Evolutionary conservation across 2,113 vertebrate genomes (phyloP).

Genomic region (Canis aureus): DNA sequence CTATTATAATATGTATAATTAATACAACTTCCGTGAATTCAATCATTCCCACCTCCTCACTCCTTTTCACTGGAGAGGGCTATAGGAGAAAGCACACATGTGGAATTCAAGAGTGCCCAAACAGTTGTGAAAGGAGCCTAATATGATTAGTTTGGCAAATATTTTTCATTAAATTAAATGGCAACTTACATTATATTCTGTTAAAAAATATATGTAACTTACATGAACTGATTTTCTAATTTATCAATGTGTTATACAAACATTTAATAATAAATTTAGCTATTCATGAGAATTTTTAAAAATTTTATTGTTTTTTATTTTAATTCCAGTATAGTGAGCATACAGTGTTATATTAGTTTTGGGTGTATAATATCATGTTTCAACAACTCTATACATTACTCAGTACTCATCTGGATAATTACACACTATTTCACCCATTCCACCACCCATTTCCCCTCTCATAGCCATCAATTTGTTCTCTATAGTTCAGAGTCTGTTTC

Average conservation of each 20-base stretch:
- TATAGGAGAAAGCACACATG: not conserved
- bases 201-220: not conserved
- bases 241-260: not conserved
- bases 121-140: not conserved
- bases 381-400: not conserved
- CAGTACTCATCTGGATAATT: not conserved
- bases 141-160: not conserved
- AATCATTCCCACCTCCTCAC: not conserved
- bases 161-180: not conserved
- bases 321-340: not conserved
- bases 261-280: not conserved
- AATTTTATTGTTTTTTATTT: not conserved
- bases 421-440: not conserved
- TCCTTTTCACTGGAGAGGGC: not conserved
- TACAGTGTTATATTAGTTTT: not conserved
- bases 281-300: not conserved
- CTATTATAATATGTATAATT: no score
- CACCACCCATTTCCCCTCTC: not conserved
- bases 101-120: not conserved
- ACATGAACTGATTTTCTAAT: not conserved
- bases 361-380: not conserved
- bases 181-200: not conserved
- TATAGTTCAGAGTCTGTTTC: not conserved
- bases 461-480: not conserved
- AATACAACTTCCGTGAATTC: not conserved